Percentiles rank a stretch among this genome's conserved stretches.
Evolutionary conservation across 2,113 vertebrate species (phyloP).

Genomic region (Cheilinus undulatus): DNA sequence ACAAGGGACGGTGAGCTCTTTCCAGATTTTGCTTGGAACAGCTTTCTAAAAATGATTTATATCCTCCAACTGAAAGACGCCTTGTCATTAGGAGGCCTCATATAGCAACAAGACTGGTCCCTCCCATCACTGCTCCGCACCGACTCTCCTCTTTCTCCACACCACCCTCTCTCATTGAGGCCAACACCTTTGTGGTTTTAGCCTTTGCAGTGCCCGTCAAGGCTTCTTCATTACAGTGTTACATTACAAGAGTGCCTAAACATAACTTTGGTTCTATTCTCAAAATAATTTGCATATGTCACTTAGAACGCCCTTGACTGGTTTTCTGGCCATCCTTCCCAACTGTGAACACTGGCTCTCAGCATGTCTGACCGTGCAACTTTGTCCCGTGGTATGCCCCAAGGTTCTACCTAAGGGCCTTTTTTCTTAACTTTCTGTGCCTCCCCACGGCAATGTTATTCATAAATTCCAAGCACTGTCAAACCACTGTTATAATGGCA

Average conservation of each 20-base stretch:
- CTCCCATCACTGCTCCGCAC: conserved; percentile 53
- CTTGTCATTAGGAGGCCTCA: conserved; percentile 78
- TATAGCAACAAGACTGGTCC: conserved; percentile 49
- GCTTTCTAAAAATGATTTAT: conserved; percentile 66
- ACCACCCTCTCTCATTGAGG: conserved; percentile 1
- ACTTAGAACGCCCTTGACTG: too few species aligned
- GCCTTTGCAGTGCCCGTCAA: background rate
- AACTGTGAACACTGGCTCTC: too few species aligned
- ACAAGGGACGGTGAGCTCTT: conserved; percentile 29
- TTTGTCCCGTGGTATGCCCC: too few species aligned
- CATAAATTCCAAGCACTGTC: too few species aligned
- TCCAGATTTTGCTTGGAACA: conserved; percentile 57
- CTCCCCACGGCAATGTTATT: too few species aligned
- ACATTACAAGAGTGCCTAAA: background rate
- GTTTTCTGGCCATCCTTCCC: too few species aligned
- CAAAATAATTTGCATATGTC: too few species aligned
- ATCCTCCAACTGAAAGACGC: conserved; percentile 55
- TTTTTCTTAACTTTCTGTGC: too few species aligned
- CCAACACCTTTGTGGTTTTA: conserved; percentile 44
- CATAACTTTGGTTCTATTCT: background rate
- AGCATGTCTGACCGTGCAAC: too few species aligned
- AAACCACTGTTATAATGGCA: too few species aligned
- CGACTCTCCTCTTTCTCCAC: conserved; percentile 45
- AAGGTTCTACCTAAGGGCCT: too few species aligned
- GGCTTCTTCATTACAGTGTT: background rate